Evolutionary conservation across 2,888 invertebrate genomes (phyloP), one percentile per base, ranked within the genome.

Genomic region (Anoplius nigerrimus): DNA sequence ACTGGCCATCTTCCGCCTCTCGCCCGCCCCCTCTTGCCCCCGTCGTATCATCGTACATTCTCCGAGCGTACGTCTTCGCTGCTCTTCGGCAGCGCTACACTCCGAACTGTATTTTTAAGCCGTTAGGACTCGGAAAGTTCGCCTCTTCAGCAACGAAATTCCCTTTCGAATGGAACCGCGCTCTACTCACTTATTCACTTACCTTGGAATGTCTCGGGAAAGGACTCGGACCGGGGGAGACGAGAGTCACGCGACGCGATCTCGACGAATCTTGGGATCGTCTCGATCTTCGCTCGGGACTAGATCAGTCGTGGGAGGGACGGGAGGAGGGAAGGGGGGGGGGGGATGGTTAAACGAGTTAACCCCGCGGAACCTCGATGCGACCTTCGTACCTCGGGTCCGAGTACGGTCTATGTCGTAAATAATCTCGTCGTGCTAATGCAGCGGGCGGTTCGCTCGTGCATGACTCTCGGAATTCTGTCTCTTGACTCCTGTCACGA

Each of bases 281-380:
- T 76, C 70, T 58, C 68, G 71, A 75, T 78, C 78, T 68, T 62
- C 48, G 48, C n/a, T 13, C 48, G 48, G 48, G 48, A 16, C 16
- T 48, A 18, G 48, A 48, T 48, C 24, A 42, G 48, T 59, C 22
- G 58, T 2, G 34, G 34, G 20, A 54, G 56, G 16, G 5, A 27
- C 22, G 54, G 20, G 34, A 27, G 43, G 56, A 52, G 52, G 5
- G 46, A 42, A 51, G 20, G 34, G 43, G 43, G 56, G 53, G 52
- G 59, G 11, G 69, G 68, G 69, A 78, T 81, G 85, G 85, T 85
- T 82, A 86, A 84, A 79, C 78, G 77, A 82, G 81, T 85, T 86
- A 84, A 86, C 86, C 85, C 74, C 79, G 69, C 72, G 76, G 74
- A 66, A 67, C 78, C 70, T 71, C 71, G 79, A 72, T 75, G 71